Percentiles rank a stretch among this genome's conserved stretches.
These are phyloP conservation scores for Caenorhabditis becei DNA, from an alignment of 2,888 invertebrate species.

Conservation along the genomic window DNA sequence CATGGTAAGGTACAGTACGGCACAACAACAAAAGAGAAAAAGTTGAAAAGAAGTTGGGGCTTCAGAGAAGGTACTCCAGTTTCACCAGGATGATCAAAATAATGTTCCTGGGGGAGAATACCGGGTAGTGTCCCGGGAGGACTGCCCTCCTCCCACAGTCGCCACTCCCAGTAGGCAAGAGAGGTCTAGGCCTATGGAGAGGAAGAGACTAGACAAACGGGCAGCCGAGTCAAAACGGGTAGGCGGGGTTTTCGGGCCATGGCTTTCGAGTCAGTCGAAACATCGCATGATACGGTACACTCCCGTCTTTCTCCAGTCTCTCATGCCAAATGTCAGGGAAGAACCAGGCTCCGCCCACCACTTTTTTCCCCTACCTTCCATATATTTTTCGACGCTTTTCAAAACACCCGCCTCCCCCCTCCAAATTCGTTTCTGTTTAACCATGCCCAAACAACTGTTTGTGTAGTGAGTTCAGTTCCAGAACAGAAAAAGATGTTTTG, in stretches of 20 bases:
- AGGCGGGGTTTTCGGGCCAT: conserved; percentile 39
- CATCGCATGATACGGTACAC: conserved; percentile 55
- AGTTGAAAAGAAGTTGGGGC: conserved; percentile 18
- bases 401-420: conserved; percentile 31
- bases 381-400: conserved; percentile 49
- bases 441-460: background rate
- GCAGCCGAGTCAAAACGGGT: conserved; percentile 32
- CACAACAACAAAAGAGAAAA: conserved; percentile 13
- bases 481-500: conserved; percentile 3
- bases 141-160: conserved; percentile 26
- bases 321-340: background rate
- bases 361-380: no score
- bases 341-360: conserved; percentile 38
- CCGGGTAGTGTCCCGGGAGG: conserved; percentile 6
- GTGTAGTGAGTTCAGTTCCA: background rate
- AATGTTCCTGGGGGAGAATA: conserved; percentile 25
- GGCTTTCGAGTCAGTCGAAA: conserved; percentile 41
- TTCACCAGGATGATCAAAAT: conserved; percentile 10
- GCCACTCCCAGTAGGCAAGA: conserved; percentile 15
- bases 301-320: background rate
- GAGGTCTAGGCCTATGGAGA: conserved; percentile 26
- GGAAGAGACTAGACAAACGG: conserved; percentile 44
- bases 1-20: background rate
- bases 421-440: background rate
- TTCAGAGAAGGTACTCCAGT: no score